Evolutionary conservation across 2,888 invertebrate genomes (phyloP), one percentile per base, ranked within the genome.

Genomic region (Dasysyrphus albostriatus): DNA sequence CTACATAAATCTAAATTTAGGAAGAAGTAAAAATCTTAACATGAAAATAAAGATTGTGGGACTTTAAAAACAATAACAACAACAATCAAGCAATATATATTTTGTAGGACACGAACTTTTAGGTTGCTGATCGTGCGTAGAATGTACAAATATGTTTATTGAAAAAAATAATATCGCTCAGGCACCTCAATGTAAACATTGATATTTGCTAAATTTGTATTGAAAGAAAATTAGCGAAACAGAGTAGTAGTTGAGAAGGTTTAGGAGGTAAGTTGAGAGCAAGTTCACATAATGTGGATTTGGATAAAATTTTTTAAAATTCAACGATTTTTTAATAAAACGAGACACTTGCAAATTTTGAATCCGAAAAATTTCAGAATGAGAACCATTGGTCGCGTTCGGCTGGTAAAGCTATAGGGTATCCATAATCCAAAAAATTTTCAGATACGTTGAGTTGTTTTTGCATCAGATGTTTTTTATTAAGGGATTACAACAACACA

Each of bases 51-150:
- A 69, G n/a, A 51, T 69, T 51, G 51, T 65, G 32, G 12, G 32
- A 29, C 49, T 32, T 29, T 14, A 58, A 63, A 56, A 19, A 29
- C 8, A 79, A 74, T 39, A 79, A 61, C 73, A 81, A 78, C 54
- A 44, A 51, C 0, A 42, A 39, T 4, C 32, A 69, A 58, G 19
- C 29, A 19, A 69, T 54, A 16, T 63, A 81, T 81, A 32, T 32
- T 32, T 82, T 85, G 82, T 85, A 74, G 85, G 85, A 82, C 85
- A 82, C 82, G 85, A 85, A 85, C 85, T 85, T 61, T 83, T 24
- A 24, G 39, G 19, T 19, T 72, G 34, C 47, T 3, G 72, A 47
- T 67, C 37, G 29, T 54, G 67, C 59, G 58, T 56, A 39, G n/a
- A 29, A 32, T 44, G 42, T n/a, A 6, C 3, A 4, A 0, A 37